Evolutionary conservation across 2,113 vertebrate genomes (phyloP).

Genomic region (Oryzias melastigma): DNA sequence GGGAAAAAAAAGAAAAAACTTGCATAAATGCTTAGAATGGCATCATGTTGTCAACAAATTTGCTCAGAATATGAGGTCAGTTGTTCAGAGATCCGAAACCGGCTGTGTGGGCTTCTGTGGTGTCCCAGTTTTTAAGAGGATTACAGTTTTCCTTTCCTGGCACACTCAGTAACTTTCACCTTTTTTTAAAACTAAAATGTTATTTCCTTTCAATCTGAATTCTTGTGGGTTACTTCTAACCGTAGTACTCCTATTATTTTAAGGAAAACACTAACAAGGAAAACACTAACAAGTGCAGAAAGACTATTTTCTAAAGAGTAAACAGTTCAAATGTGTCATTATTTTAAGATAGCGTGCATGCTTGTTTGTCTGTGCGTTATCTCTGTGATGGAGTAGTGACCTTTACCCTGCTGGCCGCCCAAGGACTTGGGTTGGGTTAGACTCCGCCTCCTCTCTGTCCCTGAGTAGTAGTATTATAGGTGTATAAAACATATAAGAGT

Average conservation of each 20-base stretch:
- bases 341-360: no score
- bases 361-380: no score
- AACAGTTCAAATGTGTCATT: not conserved
- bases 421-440: no score
- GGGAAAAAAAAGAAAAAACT: not conserved
- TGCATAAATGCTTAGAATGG: not conserved
- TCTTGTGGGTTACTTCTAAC: not conserved
- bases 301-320: no score
- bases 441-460: no score
- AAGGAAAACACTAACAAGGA: not conserved
- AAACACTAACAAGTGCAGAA: not conserved
- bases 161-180: constrained; percentile 13
- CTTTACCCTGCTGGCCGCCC: no score
- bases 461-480: no score
- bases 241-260: no score
- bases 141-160: constrained; percentile 32
- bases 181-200: constrained; percentile 18
- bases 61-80: constrained; percentile 29
- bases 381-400: no score
- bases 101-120: constrained; percentile 27
- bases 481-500: no score
- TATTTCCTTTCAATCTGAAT: constrained; percentile 17
- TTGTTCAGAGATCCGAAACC: constrained; percentile 31
- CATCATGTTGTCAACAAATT: constrained; percentile 1
- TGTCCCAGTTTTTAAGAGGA: constrained; percentile 49